A percentile compares a stretch with the other conserved stretches of the same genome.
phyloP scores from a whole-genome alignment of 2,797 vertebrate species.

The Ambastaia sidthimunki region DNA sequence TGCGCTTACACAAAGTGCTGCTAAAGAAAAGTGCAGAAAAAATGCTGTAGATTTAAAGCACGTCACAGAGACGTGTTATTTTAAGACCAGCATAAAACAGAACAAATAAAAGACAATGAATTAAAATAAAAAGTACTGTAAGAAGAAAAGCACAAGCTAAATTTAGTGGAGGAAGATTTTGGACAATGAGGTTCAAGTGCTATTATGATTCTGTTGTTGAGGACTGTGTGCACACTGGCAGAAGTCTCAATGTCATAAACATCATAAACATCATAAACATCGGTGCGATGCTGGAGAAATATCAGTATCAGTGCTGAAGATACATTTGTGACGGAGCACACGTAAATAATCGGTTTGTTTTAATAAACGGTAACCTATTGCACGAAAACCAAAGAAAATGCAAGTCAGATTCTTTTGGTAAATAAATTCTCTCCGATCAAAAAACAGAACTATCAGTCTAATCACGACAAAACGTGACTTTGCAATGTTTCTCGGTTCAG shows the following conservation, averaged over 20 bases:
- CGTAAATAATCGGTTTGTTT: background rate
- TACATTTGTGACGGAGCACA: background rate
- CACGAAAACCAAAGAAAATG: background rate
- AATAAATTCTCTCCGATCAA: background rate
- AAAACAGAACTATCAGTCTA: background rate
- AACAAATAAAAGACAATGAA: slow-evolving; percentile 32
- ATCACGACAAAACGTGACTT: background rate
- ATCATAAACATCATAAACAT: no score
- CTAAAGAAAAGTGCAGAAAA: no score
- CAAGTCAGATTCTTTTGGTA: background rate
- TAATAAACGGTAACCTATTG: background rate
- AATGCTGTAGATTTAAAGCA: slow-evolving; percentile 4
- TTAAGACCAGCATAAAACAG: slow-evolving; percentile 20
- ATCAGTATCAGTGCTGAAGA: slow-evolving; percentile 7
- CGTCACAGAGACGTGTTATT: background rate
- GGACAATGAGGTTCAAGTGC: background rate
- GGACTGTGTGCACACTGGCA: no score
- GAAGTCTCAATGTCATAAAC: no score
- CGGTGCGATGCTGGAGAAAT: slow-evolving; percentile 14
- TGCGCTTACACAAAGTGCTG: slow-evolving; percentile 29
- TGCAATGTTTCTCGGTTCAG: background rate
- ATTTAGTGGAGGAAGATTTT: background rate
- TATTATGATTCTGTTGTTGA: background rate
- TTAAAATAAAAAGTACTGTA: slow-evolving; percentile 36
- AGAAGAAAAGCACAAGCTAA: background rate